Evolutionary conservation across 2,888 invertebrate genomes (phyloP).

Genomic region (Lingula anatina): DNA sequence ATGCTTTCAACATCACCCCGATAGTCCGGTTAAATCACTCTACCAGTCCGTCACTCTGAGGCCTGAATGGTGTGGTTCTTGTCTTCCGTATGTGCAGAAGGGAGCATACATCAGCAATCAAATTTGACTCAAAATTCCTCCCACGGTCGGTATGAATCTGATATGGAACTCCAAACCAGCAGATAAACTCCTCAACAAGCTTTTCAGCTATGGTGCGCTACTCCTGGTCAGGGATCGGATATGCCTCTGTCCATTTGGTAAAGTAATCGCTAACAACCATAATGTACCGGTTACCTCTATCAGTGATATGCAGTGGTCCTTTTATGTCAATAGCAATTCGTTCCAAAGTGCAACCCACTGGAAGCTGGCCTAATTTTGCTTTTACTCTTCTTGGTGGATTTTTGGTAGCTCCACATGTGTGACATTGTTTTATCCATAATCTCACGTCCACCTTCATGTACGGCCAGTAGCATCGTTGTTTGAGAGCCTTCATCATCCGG

Average conservation of each 20-base stretch:
- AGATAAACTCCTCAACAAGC: slow-evolving; percentile 10
- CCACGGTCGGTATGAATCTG: slow-evolving; percentile 16
- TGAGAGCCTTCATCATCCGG: background rate
- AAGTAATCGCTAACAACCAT: slow-evolving; percentile 15
- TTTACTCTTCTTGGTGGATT: background rate
- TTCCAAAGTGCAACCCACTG: slow-evolving; percentile 9
- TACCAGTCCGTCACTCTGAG: slow-evolving; percentile 11
- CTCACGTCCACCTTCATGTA: background rate
- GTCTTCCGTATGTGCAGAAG: slow-evolving; percentile 12
- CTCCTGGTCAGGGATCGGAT: slow-evolving; percentile 13
- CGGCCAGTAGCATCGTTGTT: slow-evolving; percentile 2
- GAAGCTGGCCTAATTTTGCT: background rate
- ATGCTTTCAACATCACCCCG: slow-evolving; percentile 11
- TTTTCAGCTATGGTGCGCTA: slow-evolving; percentile 11
- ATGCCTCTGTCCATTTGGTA: slow-evolving; percentile 11
- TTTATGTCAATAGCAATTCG: slow-evolving; percentile 9
- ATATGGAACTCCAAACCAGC: slow-evolving; percentile 12
- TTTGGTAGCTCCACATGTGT: background rate
- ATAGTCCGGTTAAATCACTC: slow-evolving; percentile 10
- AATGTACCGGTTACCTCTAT: slow-evolving; percentile 9
- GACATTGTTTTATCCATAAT: background rate
- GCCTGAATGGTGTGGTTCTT: slow-evolving; percentile 11
- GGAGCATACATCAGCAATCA: slow-evolving; percentile 13
- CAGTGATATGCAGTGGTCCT: slow-evolving; percentile 9
- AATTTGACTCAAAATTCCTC: slow-evolving; percentile 10